These are phyloP conservation scores for Tromatobia lineatoria DNA, from an alignment of 2,888 invertebrate species.

Conservation along the genomic window DNA sequence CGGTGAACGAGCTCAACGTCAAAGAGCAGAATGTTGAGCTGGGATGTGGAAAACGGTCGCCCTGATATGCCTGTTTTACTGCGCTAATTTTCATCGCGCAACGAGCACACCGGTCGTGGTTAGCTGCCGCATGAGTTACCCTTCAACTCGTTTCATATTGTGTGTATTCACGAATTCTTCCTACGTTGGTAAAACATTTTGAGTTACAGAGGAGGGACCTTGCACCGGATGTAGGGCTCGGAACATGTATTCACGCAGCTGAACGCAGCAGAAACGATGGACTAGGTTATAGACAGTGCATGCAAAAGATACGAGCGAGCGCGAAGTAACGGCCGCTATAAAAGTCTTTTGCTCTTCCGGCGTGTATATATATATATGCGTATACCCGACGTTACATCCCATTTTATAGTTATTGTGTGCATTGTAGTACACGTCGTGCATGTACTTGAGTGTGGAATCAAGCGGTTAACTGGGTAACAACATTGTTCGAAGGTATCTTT, in stretches of 20 bases:
- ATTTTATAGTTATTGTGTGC: conserved; percentile 12
- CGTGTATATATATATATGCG: conserved; percentile 7
- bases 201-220: neutral
- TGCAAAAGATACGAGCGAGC: conserved; percentile 49
- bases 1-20: conserved; percentile 7
- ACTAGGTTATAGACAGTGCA: conserved; percentile 24
- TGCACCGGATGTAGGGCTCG: neutral
- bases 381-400: conserved; percentile 3
- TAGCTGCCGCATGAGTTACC: neutral
- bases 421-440: conserved; percentile 4
- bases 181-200: neutral
- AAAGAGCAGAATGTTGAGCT: neutral
- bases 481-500: conserved; percentile 33
- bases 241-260: conserved; percentile 3
- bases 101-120: neutral
- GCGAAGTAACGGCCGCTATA: conserved; percentile 53
- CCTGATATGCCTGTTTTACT: conserved; percentile 18
- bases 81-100: conserved; percentile 39
- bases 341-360: conserved; percentile 41
- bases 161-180: neutral
- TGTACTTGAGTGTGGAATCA: conserved; percentile 13
- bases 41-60: neutral
- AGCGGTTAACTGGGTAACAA: conserved; percentile 26
- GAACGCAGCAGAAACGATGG: conserved; percentile 13
- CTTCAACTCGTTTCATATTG: conserved; percentile 7